phyloP scores from a whole-genome alignment of 2,888 invertebrate species.

The Chloromyia formosa region DNA sequence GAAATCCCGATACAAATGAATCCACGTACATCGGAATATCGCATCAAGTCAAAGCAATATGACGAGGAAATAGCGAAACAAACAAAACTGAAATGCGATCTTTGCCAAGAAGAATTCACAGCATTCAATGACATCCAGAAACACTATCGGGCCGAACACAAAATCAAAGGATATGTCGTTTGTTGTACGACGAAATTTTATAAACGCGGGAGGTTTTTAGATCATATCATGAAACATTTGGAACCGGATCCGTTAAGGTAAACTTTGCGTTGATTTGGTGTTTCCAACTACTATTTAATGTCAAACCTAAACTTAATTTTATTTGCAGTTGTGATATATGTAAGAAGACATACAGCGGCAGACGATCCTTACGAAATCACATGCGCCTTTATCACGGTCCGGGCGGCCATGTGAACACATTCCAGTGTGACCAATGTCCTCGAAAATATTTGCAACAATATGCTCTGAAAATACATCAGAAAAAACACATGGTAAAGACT shows the following conservation, averaged over 20 bases:
- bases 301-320: no score
- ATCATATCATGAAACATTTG: conserved; percentile 60
- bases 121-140: conserved; percentile 58
- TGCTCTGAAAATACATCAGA: conserved; percentile 42
- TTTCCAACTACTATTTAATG: no score
- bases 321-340: conserved; percentile 32
- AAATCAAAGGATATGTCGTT: conserved; percentile 57
- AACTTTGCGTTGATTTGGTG: not conserved
- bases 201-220: conserved; percentile 59
- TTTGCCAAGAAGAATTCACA: conserved; percentile 55
- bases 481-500: conserved; percentile 16
- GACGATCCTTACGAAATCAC: conserved; percentile 33
- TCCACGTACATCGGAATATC: conserved; percentile 29
- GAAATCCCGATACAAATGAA: not conserved
- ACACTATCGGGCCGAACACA: conserved; percentile 59
- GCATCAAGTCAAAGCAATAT: conserved; percentile 30
- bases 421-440: conserved; percentile 47
- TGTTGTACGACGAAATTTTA: conserved; percentile 62
- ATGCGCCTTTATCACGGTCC: conserved; percentile 15
- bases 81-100: conserved; percentile 59
- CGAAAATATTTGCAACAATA: conserved; percentile 45
- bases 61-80: conserved; percentile 56
- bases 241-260: conserved; percentile 63
- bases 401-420: conserved; percentile 11
- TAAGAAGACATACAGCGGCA: conserved; percentile 31